phyloP scores from a whole-genome alignment of 1,140 invertebrate species.

The Globodera rostochiensis region DNA sequence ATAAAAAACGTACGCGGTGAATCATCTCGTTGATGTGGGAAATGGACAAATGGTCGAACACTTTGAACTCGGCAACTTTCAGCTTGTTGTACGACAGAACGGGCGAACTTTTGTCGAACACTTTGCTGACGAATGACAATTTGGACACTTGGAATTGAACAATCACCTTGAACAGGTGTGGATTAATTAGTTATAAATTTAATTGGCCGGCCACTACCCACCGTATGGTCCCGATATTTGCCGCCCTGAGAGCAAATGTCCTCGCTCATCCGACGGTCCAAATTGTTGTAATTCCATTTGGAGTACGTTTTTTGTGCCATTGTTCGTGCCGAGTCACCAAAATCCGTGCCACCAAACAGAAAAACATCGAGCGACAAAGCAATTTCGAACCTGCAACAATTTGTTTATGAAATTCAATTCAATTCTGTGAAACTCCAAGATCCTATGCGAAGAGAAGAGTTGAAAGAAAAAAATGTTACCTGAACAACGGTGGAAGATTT shows the following conservation, averaged over 20 bases:
- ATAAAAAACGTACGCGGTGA: slow-evolving; percentile 46
- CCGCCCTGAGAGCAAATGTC: slow-evolving; percentile 45
- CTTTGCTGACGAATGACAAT: slow-evolving; percentile 38
- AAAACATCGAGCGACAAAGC: slow-evolving; percentile 44
- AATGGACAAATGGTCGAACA: slow-evolving; percentile 53
- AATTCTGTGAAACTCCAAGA: no score
- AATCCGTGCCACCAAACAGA: slow-evolving; percentile 54
- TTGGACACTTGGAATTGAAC: slow-evolving; percentile 35
- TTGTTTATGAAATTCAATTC: no score
- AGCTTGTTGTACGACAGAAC: slow-evolving; percentile 38
- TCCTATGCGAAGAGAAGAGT: background rate
- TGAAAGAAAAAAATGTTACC: slow-evolving; percentile 6
- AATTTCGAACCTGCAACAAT: background rate
- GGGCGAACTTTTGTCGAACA: slow-evolving; percentile 41
- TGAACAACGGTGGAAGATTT: slow-evolving; percentile 5
- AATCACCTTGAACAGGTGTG: slow-evolving; percentile 8
- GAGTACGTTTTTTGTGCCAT: slow-evolving; percentile 42
- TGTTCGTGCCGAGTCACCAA: slow-evolving; percentile 44
- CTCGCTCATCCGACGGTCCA: background rate
- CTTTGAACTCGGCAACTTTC: slow-evolving; percentile 49
- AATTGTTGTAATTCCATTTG: slow-evolving; percentile 43
- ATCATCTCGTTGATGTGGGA: slow-evolving; percentile 56
- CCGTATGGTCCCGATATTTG: slow-evolving; percentile 51
- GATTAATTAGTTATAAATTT: background rate
- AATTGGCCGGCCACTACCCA: slow-evolving; percentile 34